phyloP scores from a whole-genome alignment of 2,113 vertebrate genomes.

The Jacana jacana region DNA sequence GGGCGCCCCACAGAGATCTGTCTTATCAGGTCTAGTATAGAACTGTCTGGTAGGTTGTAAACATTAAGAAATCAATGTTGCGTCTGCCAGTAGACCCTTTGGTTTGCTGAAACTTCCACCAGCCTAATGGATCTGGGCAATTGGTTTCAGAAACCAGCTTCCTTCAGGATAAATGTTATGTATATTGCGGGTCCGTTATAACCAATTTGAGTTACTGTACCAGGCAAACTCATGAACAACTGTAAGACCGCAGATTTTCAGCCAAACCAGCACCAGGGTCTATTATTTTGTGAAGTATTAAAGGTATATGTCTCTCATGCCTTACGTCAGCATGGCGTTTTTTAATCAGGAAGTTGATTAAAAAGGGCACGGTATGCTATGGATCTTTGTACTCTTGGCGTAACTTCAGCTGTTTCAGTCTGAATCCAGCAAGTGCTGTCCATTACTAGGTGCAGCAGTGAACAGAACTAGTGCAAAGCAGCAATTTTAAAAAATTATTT shows the following conservation, averaged over 20 bases:
- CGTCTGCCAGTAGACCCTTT: constrained; percentile 68
- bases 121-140: constrained; percentile 69
- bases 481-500: neutral
- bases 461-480: neutral
- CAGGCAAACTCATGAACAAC: constrained; percentile 59
- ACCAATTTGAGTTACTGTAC: constrained; percentile 66
- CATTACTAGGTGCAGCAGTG: neutral
- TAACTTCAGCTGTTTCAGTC: constrained; percentile 19
- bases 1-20: constrained; percentile 69
- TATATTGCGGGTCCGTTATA: constrained; percentile 52
- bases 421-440: neutral
- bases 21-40: constrained; percentile 71
- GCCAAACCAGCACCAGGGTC: neutral
- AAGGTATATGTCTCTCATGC: constrained; percentile 3
- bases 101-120: constrained; percentile 68
- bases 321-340: constrained; percentile 62
- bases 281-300: constrained; percentile 34
- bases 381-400: constrained; percentile 17
- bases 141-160: constrained; percentile 68
- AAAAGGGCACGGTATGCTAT: constrained; percentile 38
- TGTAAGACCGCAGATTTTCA: constrained; percentile 53
- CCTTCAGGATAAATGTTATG: constrained; percentile 68
- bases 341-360: constrained; percentile 69
- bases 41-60: constrained; percentile 72
- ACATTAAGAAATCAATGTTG: constrained; percentile 70